A percentile compares a stretch with the other conserved stretches of the same genome.
Evolutionary conservation across 2,113 vertebrate species (phyloP).

Genomic region (Phyllostomus discolor): DNA sequence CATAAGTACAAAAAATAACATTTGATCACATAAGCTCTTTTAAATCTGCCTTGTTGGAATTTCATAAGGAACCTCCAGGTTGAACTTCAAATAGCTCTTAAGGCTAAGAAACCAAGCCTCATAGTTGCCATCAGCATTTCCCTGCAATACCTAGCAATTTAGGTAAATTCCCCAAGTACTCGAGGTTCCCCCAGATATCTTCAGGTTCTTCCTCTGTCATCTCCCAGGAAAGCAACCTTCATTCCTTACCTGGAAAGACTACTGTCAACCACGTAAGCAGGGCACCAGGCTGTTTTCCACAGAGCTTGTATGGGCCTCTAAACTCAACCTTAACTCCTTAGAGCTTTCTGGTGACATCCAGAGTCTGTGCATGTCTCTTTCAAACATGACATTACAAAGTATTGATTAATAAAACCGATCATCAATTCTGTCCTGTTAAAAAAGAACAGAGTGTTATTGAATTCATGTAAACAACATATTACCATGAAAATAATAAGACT

Average conservation of each 20-base stretch:
- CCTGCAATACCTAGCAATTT: not conserved
- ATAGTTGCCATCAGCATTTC: not conserved
- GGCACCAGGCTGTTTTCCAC: not conserved
- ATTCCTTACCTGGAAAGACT: not conserved
- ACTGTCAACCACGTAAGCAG: not conserved
- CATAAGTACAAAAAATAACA: too few relatives aligned
- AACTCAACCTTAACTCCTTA: not conserved
- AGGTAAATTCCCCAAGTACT: not conserved
- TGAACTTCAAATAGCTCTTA: not conserved
- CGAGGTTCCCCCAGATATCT: not conserved
- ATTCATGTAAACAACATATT: not conserved
- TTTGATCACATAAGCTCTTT: too few relatives aligned
- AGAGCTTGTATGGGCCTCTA: not conserved
- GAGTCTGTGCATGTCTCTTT: not conserved
- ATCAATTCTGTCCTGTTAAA: not conserved
- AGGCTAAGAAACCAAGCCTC: not conserved
- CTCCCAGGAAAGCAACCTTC: not conserved
- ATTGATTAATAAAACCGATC: not conserved
- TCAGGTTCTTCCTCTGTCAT: not conserved
- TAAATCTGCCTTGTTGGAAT: too few relatives aligned
- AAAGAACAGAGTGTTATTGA: not conserved
- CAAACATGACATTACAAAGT: not conserved
- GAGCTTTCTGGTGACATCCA: not conserved
- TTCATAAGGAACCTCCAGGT: too few relatives aligned
- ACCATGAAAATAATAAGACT: not conserved